Percentiles rank a stretch among this genome's conserved stretches.
These are phyloP conservation scores for Microtus richardsoni DNA, from an alignment of 2,113 vertebrate species.

Conservation along the genomic window DNA sequence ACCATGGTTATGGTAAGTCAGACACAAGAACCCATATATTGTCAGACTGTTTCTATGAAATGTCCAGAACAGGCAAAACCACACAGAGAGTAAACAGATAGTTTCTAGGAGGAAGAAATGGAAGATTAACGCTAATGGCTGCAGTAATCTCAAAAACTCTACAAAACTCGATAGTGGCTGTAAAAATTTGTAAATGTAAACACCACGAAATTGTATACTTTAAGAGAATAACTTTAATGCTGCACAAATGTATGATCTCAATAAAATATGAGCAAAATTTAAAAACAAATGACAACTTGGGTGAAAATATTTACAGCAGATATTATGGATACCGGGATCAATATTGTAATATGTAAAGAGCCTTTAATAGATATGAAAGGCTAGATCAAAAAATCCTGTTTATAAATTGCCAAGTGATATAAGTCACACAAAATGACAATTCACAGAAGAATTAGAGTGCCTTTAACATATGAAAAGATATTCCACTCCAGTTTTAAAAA, in stretches of 20 bases:
- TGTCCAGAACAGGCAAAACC: background rate
- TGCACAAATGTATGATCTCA: background rate
- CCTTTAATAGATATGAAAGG: background rate
- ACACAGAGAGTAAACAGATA: background rate
- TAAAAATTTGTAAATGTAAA: background rate
- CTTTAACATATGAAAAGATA: conserved; percentile 40
- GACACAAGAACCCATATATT: background rate
- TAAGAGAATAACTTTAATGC: background rate
- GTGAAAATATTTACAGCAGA: background rate
- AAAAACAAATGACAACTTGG: background rate
- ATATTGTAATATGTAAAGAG: background rate
- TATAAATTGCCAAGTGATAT: conserved; percentile 20
- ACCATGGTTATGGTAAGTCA: background rate
- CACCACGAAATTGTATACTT: background rate
- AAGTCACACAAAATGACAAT: conserved; percentile 15
- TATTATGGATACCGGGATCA: background rate
- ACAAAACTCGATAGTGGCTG: background rate
- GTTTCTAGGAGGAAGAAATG: background rate
- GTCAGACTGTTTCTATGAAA: background rate
- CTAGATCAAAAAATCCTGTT: background rate
- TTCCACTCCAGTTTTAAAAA: conserved; percentile 32
- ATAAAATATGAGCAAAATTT: background rate
- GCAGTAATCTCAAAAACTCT: background rate
- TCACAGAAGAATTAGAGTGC: conserved; percentile 34
- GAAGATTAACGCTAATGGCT: background rate